Conservation (phyloP, 1,140 invertebrate genomes). For the Linepithema humile region DNA sequence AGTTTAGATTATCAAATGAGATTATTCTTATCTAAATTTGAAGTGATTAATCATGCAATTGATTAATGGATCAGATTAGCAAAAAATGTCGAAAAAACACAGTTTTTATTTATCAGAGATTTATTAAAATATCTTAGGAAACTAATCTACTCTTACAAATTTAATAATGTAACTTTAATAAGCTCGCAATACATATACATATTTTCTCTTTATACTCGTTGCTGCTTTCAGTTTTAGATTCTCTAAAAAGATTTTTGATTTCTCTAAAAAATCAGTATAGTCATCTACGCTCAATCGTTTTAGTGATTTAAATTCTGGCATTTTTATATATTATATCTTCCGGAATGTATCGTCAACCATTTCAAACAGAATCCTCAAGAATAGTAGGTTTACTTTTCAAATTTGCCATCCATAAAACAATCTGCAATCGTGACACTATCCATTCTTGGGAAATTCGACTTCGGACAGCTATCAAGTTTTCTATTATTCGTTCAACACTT, state of each 20-base stretch:
- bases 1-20: not conserved
- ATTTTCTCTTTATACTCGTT: not conserved
- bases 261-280: too few relatives aligned
- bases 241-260: not conserved
- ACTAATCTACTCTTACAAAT: constrained; percentile 21
- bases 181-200: too few relatives aligned
- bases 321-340: not conserved
- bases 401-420: not conserved
- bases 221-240: not conserved
- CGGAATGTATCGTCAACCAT: not conserved
- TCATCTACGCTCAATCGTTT: not conserved
- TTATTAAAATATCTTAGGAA: constrained; percentile 44
- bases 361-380: not conserved
- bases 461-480: not conserved
- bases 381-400: not conserved
- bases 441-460: not conserved
- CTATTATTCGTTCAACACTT: not conserved
- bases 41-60: not conserved
- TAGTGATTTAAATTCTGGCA: not conserved
- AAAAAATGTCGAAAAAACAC: not conserved
- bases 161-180: constrained; percentile 19
- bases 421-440: not conserved
- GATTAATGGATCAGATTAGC: not conserved
- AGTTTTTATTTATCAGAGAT: too few relatives aligned
- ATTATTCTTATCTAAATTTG: constrained; percentile 1